Percentiles rank a stretch among this genome's conserved stretches.
phyloP scores from a whole-genome alignment of 1,140 invertebrate genomes.

The Trinorchestia longiramus region DNA sequence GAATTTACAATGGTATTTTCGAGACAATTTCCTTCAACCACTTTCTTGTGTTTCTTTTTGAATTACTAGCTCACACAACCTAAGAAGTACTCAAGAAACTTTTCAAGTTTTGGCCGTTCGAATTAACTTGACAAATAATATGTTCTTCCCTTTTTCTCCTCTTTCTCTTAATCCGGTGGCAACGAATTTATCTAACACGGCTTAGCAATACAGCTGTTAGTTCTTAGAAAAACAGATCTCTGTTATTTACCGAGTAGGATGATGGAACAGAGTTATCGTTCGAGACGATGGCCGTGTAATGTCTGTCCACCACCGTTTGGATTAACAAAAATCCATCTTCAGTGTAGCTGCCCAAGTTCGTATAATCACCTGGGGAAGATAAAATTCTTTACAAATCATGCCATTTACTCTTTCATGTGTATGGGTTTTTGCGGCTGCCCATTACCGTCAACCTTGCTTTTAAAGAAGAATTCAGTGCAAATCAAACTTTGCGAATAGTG shows the following conservation, averaged over 20 bases:
- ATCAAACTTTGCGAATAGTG: no score
- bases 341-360: constrained; percentile 39
- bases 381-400: neutral
- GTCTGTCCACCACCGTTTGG: constrained; percentile 54
- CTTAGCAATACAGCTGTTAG: neutral
- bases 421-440: no score
- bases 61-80: no score
- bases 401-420: no score
- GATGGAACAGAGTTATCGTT: neutral
- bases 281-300: constrained; percentile 50
- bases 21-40: neutral
- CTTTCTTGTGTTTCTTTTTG: neutral
- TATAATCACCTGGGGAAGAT: constrained; percentile 4
- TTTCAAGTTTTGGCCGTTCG: no score
- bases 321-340: constrained; percentile 43
- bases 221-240: neutral
- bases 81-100: no score
- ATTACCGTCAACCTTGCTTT: no score
- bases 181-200: neutral
- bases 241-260: neutral
- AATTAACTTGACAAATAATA: neutral
- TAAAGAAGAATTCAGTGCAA: no score
- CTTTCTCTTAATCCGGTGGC: neutral
- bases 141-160: neutral
- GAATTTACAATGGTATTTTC: neutral